Conservation (phyloP, 2,113 vertebrate genomes). For the Calyptommatus sinebrachiatus region DNA sequence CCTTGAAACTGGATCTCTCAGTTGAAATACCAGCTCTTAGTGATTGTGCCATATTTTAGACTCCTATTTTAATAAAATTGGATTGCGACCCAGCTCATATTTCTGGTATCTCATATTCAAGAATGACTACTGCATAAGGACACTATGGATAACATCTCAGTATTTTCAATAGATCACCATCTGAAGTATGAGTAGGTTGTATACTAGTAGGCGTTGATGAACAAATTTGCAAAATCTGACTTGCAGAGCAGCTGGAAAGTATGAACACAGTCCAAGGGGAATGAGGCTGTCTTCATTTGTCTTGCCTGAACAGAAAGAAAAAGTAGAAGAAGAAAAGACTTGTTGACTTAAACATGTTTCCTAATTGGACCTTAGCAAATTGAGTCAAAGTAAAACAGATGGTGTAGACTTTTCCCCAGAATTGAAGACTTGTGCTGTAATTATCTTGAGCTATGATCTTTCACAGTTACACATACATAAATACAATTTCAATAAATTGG, state of each 20-base stretch:
- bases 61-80: no score
- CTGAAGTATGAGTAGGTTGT: no score
- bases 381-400: conserved; percentile 28
- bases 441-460: conserved; percentile 27
- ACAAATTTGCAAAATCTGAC: not conserved
- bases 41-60: no score
- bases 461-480: conserved; percentile 28
- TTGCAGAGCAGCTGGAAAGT: not conserved
- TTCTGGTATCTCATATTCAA: no score
- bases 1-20: no score
- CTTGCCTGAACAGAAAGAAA: not conserved
- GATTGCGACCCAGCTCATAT: no score
- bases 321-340: not conserved
- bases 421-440: conserved; percentile 20
- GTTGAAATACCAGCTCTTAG: no score
- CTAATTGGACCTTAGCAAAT: conserved; percentile 23
- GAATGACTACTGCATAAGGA: no score
- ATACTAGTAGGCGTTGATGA: not conserved
- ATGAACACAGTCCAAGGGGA: not conserved
- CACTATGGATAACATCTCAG: no score
- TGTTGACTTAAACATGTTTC: conserved; percentile 20
- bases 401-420: not conserved
- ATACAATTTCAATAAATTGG: conserved; percentile 15
- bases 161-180: no score
- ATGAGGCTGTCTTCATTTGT: conserved; percentile 6